Percentiles rank a stretch among this genome's conserved stretches.
Conservation (phyloP, 1,140 invertebrate genomes). For the Epicauta chinensis region DNA sequence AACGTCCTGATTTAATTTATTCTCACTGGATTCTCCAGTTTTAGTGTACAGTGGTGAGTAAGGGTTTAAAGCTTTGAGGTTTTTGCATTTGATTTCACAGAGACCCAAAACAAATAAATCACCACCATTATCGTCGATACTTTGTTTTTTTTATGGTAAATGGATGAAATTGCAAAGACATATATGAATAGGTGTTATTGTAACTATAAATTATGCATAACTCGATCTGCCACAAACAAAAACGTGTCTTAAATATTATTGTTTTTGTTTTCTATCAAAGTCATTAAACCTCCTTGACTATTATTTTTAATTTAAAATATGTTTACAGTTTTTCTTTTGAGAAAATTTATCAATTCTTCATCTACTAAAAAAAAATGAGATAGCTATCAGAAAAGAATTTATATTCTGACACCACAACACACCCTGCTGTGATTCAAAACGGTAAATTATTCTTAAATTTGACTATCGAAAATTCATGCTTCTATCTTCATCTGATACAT, state of each 20-base stretch:
- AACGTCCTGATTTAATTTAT: too few relatives aligned
- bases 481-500: constrained; percentile 5
- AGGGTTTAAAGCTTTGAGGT: too few relatives aligned
- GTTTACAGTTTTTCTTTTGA: background rate
- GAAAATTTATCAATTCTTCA: background rate
- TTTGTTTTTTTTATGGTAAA: too few relatives aligned
- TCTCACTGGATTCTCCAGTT: too few relatives aligned
- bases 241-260: constrained; percentile 12
- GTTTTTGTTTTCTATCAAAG: constrained; percentile 8
- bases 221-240: constrained; percentile 6
- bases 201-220: constrained; percentile 11
- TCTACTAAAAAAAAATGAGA: background rate
- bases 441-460: constrained; percentile 6
- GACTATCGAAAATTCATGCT: constrained; percentile 1
- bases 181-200: too few relatives aligned
- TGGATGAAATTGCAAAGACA: too few relatives aligned
- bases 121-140: too few relatives aligned
- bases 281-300: constrained; percentile 8
- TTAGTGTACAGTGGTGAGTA: too few relatives aligned
- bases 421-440: constrained; percentile 1
- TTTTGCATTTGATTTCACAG: too few relatives aligned
- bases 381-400: background rate
- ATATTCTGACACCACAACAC: background rate
- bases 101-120: too few relatives aligned
- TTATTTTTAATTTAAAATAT: constrained; percentile 1